phyloP scores from a whole-genome alignment of 1,140 invertebrate genomes.

The Drosophila navojoa region DNA sequence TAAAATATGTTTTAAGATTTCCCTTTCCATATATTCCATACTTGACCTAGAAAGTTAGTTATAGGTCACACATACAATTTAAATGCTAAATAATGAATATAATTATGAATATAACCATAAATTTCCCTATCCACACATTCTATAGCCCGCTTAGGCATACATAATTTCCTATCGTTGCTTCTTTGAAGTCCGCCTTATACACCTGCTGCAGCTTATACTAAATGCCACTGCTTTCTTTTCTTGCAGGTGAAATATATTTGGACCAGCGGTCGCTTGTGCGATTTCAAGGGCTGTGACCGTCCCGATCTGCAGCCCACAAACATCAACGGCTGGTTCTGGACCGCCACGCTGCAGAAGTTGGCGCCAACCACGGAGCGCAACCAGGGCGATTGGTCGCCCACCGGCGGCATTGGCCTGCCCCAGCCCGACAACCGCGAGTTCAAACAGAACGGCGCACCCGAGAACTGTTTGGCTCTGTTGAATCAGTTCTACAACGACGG shows the following conservation, averaged over 20 bases:
- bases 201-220: no score
- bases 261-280: conserved; percentile 93
- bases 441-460: conserved; percentile 90
- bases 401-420: conserved; percentile 90
- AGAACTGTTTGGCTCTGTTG: conserved; percentile 91
- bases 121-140: no score
- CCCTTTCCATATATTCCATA: no score
- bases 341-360: conserved; percentile 91
- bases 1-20: no score
- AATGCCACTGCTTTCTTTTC: no score
- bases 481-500: conserved; percentile 95
- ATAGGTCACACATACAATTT: no score
- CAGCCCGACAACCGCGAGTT: conserved; percentile 93
- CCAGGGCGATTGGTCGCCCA: conserved; percentile 93
- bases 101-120: no score
- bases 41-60: no score
- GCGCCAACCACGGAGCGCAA: conserved; percentile 89
- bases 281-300: conserved; percentile 92
- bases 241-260: conserved; percentile 89
- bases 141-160: no score
- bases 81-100: no score
- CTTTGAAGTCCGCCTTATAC: no score
- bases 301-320: conserved; percentile 90
- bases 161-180: no score
- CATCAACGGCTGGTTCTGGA: conserved; percentile 95